Base-by-base conservation (phyloP, 1,140 invertebrate genomes). In the Schlechtendalia chinensis region DNA sequence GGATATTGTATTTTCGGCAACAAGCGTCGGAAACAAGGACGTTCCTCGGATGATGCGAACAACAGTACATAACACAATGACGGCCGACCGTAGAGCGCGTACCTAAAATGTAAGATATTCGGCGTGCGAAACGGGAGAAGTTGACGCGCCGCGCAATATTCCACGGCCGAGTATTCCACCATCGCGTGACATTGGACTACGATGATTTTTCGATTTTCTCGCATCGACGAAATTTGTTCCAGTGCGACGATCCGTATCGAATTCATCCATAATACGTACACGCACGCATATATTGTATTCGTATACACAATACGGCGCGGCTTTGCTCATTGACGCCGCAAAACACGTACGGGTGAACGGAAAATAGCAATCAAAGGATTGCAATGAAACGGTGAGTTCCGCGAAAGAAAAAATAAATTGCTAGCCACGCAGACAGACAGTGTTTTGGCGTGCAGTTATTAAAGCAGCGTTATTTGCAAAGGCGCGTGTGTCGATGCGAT, bases 141-240 rank as follows among this genome's bases (percentile, higher is more conserved):
- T 71, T 71, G 27, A 71, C 50, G 17, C 54, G 50, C 69, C 69
- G 17, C 54, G 69, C 53, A 72, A 72, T n/a, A 71, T 53, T 71
- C 24, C 47, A 53, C 29, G 10, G 6, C 45, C 27, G 24, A 50
- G 19, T n/a, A n/a, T 29, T 54, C 29, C 59, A 17, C 17, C 17
- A 54, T 47, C n/a, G 39, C 54, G 19, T 72, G 69, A 54, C 69
- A 72, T 72, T 72, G 69, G 16, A 16, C 14, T 50, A 53, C 67
- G 27, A 71, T 19, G 22, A n/a, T 71, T 71, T 71, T 69, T 69
- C 8, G 32, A 39, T 39, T 39, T 27, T 29, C 5, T 17, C 32
- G n/a, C 29, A 3, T 39, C 32, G 32, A 39, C 5, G 29, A 72
- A 54, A 72, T 54, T 54, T 5, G 5, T n/a, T n/a, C 53, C 47